Base-by-base conservation (phyloP, 2,888 invertebrate species). In the Sarcophaga carnaria region DNA sequence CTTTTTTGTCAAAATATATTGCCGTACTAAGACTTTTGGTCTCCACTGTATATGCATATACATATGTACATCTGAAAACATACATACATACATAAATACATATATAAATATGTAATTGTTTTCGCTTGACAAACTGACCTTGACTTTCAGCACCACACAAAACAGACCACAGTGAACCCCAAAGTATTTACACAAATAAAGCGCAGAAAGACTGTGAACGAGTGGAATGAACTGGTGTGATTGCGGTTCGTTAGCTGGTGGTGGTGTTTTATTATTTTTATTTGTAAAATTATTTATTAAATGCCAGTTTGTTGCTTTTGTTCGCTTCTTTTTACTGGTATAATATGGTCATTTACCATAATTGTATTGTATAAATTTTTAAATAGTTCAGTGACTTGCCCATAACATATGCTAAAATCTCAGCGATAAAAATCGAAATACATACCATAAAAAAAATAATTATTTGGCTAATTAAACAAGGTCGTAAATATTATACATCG, bases 391-490 rank as follows among this genome's bases (percentile, higher is more conserved):
- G 75, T 81, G 81, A 87, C 87, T 84, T 75, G 27, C 71, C 71
- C 37, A 54, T 17, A 66, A 76, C 82, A 83, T 60, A 79, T 79
- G 70, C 45, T 83, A 54, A 69, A 74, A 66, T 78, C 47, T 59
- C 66, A 72, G 17, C 17, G 20, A 27, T 49, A 67, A 49, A 22
- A 75, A 54, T 14, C 54, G 17, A 54, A 14, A 69, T 27, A 27
- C 10, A 67, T 64, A 20, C 22, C 22, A 22, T 22, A 70, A 49
- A 70, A 49, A 81, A 54, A 59, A 76, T 59, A 82, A 76, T 87
- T 81, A 71, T 81, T 78, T 78, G 78, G 70, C 69, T 84, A 81
- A 87, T 87, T 87, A 84, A 81, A 87, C 81, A 74, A 84, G 87
- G 78, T 79, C 87, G 78, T 81, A 78, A 75, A 75, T 69, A 49